Conservation (phyloP, 2,888 invertebrate species). For the Colletes collaris region DNA sequence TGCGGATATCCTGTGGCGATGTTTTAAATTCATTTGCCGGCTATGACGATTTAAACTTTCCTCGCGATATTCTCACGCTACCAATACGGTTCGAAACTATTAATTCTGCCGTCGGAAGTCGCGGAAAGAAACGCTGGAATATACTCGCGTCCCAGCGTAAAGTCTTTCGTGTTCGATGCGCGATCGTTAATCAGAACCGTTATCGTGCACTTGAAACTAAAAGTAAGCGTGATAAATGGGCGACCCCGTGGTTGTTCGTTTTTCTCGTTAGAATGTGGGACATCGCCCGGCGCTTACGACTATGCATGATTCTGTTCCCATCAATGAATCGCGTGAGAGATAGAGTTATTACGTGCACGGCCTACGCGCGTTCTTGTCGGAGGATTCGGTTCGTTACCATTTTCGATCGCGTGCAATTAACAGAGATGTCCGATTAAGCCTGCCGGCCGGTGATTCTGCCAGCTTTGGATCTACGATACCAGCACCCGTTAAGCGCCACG, state of each 20-base stretch:
- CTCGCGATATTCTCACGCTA: neutral
- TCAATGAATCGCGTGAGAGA: constrained; percentile 32
- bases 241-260: neutral
- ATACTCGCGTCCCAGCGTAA: neutral
- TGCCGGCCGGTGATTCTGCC: neutral
- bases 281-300: neutral
- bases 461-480: neutral
- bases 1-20: neutral
- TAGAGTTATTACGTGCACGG: constrained; percentile 36
- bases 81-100: neutral
- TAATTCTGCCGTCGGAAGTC: neutral
- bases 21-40: neutral
- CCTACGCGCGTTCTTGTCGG: constrained; percentile 22
- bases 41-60: neutral
- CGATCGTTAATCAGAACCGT: constrained; percentile 4
- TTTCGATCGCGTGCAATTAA: constrained; percentile 34
- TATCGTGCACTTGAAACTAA: neutral
- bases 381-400: constrained; percentile 26
- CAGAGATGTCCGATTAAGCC: constrained; percentile 3
- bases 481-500: neutral
- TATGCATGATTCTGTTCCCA: constrained; percentile 5
- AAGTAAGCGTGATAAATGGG: constrained; percentile 11
- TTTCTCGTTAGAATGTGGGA: constrained; percentile 10
- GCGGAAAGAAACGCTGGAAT: neutral
- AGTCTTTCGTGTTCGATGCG: constrained; percentile 7